Evolutionary conservation across 2,888 invertebrate species (phyloP).

Genomic region (Seladonia tumulorum): DNA sequence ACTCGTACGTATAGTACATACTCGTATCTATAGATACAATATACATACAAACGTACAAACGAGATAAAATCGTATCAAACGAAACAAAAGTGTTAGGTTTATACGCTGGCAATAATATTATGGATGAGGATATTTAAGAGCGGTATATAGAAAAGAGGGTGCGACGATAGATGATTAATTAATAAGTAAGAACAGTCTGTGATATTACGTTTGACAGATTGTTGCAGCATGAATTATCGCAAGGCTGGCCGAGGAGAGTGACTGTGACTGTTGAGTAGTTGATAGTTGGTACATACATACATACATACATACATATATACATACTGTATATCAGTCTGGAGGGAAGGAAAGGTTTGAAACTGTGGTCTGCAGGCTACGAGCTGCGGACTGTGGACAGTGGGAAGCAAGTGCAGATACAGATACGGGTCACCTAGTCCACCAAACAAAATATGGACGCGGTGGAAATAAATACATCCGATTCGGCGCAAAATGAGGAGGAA

Average conservation of each 20-base stretch:
- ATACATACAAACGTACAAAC: not conserved
- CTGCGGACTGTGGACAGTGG: constrained; percentile 41
- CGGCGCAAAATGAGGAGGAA: constrained; percentile 71
- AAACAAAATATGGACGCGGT: constrained; percentile 83
- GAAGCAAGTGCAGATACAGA: constrained; percentile 21
- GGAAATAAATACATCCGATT: constrained; percentile 78
- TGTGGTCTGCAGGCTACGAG: constrained; percentile 43
- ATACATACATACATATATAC: not conserved
- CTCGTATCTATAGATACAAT: not conserved
- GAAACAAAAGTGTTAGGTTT: not conserved
- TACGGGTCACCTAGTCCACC: constrained; percentile 59
- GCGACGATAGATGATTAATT: not conserved
- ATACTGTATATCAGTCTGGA: constrained; percentile 29
- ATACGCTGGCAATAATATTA: not conserved
- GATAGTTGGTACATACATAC: not conserved
- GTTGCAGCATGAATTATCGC: not conserved
- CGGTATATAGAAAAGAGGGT: not conserved
- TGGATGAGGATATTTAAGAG: not conserved
- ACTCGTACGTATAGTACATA: not conserved
- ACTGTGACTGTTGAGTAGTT: constrained; percentile 13
- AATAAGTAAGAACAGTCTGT: not conserved
- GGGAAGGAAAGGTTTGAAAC: constrained; percentile 20
- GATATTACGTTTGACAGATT: constrained; percentile 15
- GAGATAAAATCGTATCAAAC: not conserved
- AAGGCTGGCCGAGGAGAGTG: constrained; percentile 1